Percentiles rank a stretch among this genome's conserved stretches.
Evolutionary conservation across 2,113 vertebrate genomes (phyloP).

Genomic region (Cyanoramphus novaezelandiae): DNA sequence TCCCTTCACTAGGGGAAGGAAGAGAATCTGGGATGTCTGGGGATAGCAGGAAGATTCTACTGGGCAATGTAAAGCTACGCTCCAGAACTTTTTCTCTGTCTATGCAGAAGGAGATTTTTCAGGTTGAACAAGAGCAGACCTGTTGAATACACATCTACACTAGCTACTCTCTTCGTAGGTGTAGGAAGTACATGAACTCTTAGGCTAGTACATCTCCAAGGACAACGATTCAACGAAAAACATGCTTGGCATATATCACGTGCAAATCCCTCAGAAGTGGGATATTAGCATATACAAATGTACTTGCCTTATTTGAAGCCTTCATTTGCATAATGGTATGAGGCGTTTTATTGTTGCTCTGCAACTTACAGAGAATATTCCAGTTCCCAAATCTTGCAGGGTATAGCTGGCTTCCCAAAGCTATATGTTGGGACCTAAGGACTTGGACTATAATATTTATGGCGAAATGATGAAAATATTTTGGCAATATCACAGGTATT

Average conservation of each 20-base stretch:
- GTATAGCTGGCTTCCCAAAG: background rate
- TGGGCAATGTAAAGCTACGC: background rate
- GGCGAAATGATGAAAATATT: background rate
- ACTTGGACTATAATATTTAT: background rate
- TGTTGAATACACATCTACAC: background rate
- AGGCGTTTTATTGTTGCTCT: background rate
- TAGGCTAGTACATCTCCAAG: background rate
- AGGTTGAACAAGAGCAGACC: background rate
- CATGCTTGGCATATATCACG: background rate
- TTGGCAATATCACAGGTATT: background rate
- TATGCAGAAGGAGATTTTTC: background rate
- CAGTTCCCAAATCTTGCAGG: background rate
- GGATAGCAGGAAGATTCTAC: background rate
- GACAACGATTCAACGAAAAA: background rate
- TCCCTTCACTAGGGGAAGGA: background rate
- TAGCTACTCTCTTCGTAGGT: background rate
- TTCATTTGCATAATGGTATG: background rate
- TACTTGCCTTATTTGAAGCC: background rate
- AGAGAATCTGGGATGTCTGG: background rate
- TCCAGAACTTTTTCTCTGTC: background rate
- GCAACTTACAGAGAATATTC: background rate
- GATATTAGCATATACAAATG: background rate
- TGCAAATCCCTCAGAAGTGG: background rate
- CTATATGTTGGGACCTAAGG: background rate
- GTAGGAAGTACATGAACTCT: background rate